phyloP scores from a whole-genome alignment of 2,888 invertebrate genomes.

The Lochmaea capreae region DNA sequence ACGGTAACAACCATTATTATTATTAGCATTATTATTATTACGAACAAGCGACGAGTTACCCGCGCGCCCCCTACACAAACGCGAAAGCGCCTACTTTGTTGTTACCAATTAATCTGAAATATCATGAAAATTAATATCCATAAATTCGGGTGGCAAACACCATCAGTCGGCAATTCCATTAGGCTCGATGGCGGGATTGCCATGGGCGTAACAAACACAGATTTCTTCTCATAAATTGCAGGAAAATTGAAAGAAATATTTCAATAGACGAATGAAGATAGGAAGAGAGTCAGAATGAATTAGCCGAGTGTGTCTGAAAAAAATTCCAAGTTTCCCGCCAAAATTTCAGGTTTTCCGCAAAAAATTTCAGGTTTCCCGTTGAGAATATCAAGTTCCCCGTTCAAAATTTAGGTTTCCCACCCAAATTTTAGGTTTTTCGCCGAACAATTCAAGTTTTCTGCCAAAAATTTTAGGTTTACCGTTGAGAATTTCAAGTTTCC shows the following conservation, averaged over 20 bases:
- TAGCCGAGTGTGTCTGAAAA: too few species aligned
- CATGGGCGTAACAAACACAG: not conserved
- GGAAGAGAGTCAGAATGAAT: too few species aligned
- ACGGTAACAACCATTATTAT: conserved; percentile 22
- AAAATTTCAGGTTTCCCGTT: too few species aligned
- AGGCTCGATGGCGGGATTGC: conserved; percentile 48
- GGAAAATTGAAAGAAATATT: not conserved
- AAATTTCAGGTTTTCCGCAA: too few species aligned
- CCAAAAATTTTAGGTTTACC: too few species aligned
- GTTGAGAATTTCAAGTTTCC: too few species aligned
- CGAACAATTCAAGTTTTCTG: too few species aligned
- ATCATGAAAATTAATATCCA: conserved; percentile 63
- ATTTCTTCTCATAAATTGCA: not conserved
- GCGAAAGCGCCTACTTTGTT: conserved; percentile 44
- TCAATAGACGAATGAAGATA: too few species aligned
- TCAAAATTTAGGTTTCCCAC: too few species aligned
- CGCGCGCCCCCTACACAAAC: conserved; percentile 8
- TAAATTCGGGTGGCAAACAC: conserved; percentile 63
- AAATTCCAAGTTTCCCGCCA: too few species aligned
- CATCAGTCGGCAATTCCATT: conserved; percentile 63
- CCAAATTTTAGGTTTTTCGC: too few species aligned
- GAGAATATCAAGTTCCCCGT: too few species aligned
- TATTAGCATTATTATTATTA: conserved; percentile 8
- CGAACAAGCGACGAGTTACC: conserved; percentile 5
- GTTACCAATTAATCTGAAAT: conserved; percentile 56